Base-by-base conservation (phyloP, 2,113 vertebrate species). In the Dryoscopus gambensis region DNA sequence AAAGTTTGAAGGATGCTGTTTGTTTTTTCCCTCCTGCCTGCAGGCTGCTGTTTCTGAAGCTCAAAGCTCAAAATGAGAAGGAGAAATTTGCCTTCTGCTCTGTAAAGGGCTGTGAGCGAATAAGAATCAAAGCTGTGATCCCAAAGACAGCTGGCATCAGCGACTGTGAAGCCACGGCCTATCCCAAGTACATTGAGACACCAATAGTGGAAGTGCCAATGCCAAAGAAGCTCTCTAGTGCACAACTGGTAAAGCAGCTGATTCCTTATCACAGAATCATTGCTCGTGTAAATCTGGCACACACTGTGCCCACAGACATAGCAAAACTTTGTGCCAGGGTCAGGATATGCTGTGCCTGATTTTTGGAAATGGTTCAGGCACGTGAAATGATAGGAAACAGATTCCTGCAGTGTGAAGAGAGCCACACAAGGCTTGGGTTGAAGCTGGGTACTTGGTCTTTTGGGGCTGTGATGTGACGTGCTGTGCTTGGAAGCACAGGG, bases 41-140 rank as follows among this genome's bases (percentile, higher is more conserved):
- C 97, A 99, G 99, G 85, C 97, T 99, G 89, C 98, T 99, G n/a
- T 99, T 99, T 96, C 96, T 99, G 90, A 99, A 98, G 94, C 95
- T 99, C 27, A 98, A 98, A 85, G 99, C 99, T 10, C 98, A 99
- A 78, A 99, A 99, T 4, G 98, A 98, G 71, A 98, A 98, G 84
- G 99, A 99, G 46, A 97, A 95, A 39, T 99, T 99, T 47, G 98
- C 99, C 75, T 99, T 99, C 98, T 99, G 99, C 97, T 99, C 99
- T 1, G 87, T 98, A 52, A 98, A 98, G 85, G 99, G 99, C 68
- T 99, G 99, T 10, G 99, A 99, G 95, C 91, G 99, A 57, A 98
- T 99, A 24, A 98, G 98, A 97, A 98, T 99, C 82, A 99, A 98
- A 88, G 99, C 99, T 8, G 60, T 97, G 56, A 97, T 99, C 69